A percentile compares a stretch with the other conserved stretches of the same genome.
Conservation (phyloP, 2,888 invertebrate species). For the Dione vanillae region DNA sequence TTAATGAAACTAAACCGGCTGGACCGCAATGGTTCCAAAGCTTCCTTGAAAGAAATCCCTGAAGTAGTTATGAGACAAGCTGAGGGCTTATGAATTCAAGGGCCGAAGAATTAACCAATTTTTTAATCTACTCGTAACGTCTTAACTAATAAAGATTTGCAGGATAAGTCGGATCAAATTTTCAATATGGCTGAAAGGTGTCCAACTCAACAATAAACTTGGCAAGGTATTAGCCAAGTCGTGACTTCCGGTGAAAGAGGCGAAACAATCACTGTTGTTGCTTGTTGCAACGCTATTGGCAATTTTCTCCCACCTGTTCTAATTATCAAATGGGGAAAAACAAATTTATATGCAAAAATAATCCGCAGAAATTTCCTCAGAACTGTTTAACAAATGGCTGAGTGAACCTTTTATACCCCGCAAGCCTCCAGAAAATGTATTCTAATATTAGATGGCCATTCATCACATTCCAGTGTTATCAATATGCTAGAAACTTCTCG, state of each 20-base stretch:
- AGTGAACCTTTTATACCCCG: constrained; percentile 49
- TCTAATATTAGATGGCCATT: constrained; percentile 55
- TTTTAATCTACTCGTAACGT: constrained; percentile 47
- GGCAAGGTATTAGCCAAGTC: constrained; percentile 56
- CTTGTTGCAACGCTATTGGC: constrained; percentile 53
- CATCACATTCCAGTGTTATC: constrained; percentile 48
- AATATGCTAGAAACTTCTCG: constrained; percentile 46
- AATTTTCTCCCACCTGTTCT: constrained; percentile 50
- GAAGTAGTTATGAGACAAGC: constrained; percentile 50
- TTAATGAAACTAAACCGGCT: constrained; percentile 49
- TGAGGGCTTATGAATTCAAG: constrained; percentile 52
- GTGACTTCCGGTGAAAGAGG: constrained; percentile 57
- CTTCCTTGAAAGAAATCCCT: constrained; percentile 49
- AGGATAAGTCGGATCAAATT: constrained; percentile 52
- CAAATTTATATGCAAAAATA: too few species aligned
- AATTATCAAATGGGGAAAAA: too few species aligned
- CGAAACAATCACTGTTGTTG: constrained; percentile 50
- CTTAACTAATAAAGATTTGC: constrained; percentile 49
- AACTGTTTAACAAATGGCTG: too few species aligned
- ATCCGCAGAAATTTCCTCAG: too few species aligned
- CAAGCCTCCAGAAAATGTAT: constrained; percentile 49
- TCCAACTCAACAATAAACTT: constrained; percentile 59
- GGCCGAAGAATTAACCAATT: constrained; percentile 46
- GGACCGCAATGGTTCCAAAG: constrained; percentile 50
- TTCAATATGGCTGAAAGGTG: constrained; percentile 63